Evolutionary conservation across 2,888 invertebrate genomes (phyloP).

Genomic region (Sinohyriopsis cumingii): DNA sequence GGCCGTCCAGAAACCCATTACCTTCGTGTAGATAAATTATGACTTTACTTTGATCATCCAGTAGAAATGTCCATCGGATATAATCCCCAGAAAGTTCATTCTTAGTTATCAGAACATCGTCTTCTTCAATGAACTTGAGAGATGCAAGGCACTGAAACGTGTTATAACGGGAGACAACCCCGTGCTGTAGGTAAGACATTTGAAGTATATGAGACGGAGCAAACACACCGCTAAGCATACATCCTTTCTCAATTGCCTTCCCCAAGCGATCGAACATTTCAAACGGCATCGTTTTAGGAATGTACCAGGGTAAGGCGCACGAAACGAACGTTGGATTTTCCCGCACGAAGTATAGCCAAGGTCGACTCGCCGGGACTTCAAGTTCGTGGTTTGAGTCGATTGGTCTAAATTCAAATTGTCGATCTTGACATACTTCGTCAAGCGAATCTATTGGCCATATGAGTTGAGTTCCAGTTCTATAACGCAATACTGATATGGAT

Average conservation of each 20-base stretch:
- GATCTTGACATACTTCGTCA: slow-evolving; percentile 30
- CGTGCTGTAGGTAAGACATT: slow-evolving; percentile 20
- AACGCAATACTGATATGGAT: slow-evolving; percentile 26
- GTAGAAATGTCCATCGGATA: slow-evolving; percentile 34
- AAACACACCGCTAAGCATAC: slow-evolving; percentile 18
- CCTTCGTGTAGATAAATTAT: no score
- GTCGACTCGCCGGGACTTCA: slow-evolving; percentile 24
- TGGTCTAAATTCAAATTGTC: slow-evolving; percentile 31
- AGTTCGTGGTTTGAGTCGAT: slow-evolving; percentile 6
- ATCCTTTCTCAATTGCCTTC: slow-evolving; percentile 20
- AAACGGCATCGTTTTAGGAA: slow-evolving; percentile 29
- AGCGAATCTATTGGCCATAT: slow-evolving; percentile 34
- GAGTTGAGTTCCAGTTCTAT: slow-evolving; percentile 28
- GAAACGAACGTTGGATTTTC: slow-evolving; percentile 25
- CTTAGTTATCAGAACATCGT: slow-evolving; percentile 31
- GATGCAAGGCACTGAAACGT: slow-evolving; percentile 34
- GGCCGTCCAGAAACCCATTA: no score
- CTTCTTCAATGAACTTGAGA: slow-evolving; percentile 31
- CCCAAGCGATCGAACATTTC: slow-evolving; percentile 25
- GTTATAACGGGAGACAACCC: slow-evolving; percentile 13
- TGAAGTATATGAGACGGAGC: slow-evolving; percentile 23
- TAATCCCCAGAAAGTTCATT: slow-evolving; percentile 19
- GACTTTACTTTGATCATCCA: no score
- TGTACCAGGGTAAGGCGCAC: slow-evolving; percentile 38
- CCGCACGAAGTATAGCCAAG: slow-evolving; percentile 34